Percentiles rank a stretch among this genome's conserved stretches.
These are phyloP conservation scores for Lucilia cuprina DNA, from an alignment of 1,140 invertebrate genomes.

Conservation along the genomic window DNA sequence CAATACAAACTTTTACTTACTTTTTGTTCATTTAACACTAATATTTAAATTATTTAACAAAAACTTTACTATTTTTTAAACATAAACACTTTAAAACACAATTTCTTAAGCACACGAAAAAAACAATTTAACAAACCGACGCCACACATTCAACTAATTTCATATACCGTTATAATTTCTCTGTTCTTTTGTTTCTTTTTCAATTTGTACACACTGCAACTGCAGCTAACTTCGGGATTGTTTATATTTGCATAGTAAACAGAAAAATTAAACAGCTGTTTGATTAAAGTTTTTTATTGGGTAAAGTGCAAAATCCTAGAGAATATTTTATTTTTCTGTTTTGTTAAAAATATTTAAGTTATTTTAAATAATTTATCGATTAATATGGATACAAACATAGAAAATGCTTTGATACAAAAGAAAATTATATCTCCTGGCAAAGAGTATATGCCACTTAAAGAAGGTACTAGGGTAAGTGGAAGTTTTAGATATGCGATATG, in stretches of 20 bases:
- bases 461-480: slow-evolving; percentile 36
- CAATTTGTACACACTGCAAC: not conserved
- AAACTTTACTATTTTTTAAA: too few relatives aligned
- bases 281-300: not conserved
- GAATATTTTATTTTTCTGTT: not conserved
- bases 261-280: not conserved
- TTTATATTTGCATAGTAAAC: not conserved
- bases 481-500: not conserved
- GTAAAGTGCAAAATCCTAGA: not conserved
- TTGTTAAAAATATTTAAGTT: not conserved
- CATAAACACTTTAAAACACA: too few relatives aligned
- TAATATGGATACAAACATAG: slow-evolving; percentile 35
- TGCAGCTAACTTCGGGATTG: not conserved
- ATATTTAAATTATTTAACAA: too few relatives aligned
- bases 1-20: too few relatives aligned
- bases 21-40: too few relatives aligned
- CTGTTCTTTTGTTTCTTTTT: not conserved
- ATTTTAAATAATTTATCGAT: not conserved
- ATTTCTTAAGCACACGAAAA: too few relatives aligned
- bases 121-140: too few relatives aligned
- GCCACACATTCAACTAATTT: not conserved
- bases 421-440: slow-evolving; percentile 36
- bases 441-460: slow-evolving; percentile 23
- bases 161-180: not conserved
- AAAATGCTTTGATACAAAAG: slow-evolving; percentile 38